Percentiles rank a stretch among this genome's conserved stretches.
Conservation (phyloP, 2,797 vertebrate species). For the Protosalanx chinensis region DNA sequence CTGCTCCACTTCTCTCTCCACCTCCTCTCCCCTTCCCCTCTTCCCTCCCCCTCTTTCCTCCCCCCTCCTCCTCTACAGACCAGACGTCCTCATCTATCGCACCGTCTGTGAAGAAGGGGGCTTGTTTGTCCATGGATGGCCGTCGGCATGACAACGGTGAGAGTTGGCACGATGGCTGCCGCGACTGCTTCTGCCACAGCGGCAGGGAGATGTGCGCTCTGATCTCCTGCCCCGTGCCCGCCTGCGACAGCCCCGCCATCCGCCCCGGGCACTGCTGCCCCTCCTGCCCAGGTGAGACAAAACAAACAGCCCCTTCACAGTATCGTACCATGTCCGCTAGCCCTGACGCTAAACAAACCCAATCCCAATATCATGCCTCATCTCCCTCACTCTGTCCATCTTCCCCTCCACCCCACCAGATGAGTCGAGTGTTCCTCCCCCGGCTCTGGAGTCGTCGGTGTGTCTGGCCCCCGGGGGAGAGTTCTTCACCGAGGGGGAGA, state of each 20-base stretch:
- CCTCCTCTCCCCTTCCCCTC: too few species aligned
- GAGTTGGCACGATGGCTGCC: constrained; percentile 87
- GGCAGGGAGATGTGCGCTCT: constrained; percentile 88
- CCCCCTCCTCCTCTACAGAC: constrained; percentile 27
- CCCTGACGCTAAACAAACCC: too few species aligned
- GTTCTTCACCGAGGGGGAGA: constrained; percentile 86
- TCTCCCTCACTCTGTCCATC: background rate
- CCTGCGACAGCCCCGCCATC: constrained; percentile 80
- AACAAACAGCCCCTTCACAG: background rate
- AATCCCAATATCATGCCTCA: background rate
- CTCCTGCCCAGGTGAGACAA: constrained; percentile 76
- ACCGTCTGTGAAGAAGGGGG: constrained; percentile 74
- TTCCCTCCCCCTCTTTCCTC: background rate
- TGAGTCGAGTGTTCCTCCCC: constrained; percentile 77
- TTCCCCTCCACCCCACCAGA: constrained; percentile 51
- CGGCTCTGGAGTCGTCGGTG: constrained; percentile 78
- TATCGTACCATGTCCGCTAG: background rate
- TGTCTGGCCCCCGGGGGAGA: constrained; percentile 86
- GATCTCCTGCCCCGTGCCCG: constrained; percentile 84
- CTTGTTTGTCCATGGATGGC: constrained; percentile 86
- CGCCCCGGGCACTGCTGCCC: constrained; percentile 84
- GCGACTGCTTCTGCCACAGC: constrained; percentile 85
- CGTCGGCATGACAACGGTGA: constrained; percentile 82
- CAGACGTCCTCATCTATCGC: constrained; percentile 60
- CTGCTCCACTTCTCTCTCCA: too few species aligned